These are phyloP conservation scores for Petrosia ficiformis DNA, from an alignment of 37 sponge, comb jelly and placozoan species.

Conservation along the genomic window DNA sequence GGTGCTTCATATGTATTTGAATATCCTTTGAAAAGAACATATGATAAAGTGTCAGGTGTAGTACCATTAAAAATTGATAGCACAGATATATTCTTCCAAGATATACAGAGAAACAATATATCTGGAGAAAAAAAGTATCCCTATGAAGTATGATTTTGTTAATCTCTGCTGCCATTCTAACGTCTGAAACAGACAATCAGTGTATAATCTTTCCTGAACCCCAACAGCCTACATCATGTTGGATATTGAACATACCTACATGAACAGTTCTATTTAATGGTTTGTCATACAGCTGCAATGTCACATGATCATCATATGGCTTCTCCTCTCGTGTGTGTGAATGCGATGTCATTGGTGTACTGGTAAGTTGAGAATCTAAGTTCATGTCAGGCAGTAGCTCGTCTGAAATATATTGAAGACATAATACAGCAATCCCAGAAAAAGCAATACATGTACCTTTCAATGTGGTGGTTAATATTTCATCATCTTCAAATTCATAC, in stretches of 20 bases:
- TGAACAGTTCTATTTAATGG: conserved; percentile 12
- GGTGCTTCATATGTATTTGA: too few species aligned
- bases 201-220: too few species aligned
- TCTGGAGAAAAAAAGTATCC: too few species aligned
- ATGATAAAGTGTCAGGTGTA: too few species aligned
- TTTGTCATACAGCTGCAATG: conserved; percentile 8
- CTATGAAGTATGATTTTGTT: too few species aligned
- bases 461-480: neutral
- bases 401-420: neutral
- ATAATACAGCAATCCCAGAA: neutral
- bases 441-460: neutral
- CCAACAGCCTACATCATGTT: conserved; percentile 5
- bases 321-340: neutral
- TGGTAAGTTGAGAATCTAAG: conserved; percentile 15
- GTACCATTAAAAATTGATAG: too few species aligned
- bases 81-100: too few species aligned
- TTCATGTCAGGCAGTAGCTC: neutral
- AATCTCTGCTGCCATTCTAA: too few species aligned
- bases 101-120: too few species aligned
- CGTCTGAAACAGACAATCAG: too few species aligned
- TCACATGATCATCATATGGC: neutral
- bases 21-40: too few species aligned
- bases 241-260: neutral
- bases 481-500: conserved; percentile 1
- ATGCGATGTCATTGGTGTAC: conserved; percentile 9